Base-by-base conservation (phyloP, 2,113 vertebrate genomes). In the Tautogolabrus adspersus region DNA sequence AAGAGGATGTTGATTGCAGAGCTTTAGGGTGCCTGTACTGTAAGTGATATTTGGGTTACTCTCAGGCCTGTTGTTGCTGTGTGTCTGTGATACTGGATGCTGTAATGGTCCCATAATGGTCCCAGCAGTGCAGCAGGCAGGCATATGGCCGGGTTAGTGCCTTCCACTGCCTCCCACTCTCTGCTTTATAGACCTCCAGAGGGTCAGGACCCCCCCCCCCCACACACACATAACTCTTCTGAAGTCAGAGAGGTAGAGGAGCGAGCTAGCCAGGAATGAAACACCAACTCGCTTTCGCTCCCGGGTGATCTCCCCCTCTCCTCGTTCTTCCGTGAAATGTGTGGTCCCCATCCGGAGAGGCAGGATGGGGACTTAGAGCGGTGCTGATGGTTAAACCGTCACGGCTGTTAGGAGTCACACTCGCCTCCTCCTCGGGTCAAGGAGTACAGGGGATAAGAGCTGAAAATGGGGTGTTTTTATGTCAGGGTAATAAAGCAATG, bases 41-140 rank as follows among this genome's bases (percentile, higher is more conserved):
- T 83, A 88, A 91, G 80, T 64, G 87, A 88, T 93, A 90, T 94
- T 93, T 93, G 91, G 89, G 89, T 92, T 93, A 83, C 75, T 81
- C 83, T 37, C 21, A 37, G 80, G 86, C 56, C 60, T 83, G 82
- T 90, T 81, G 82, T 81, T 79, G 75, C 81, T 75, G 22, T 59
- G 55, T 82, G 79, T 81, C 68, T 67, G 62, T 79, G 66, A 74
- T 76, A 83, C 72, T 81, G 82, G 81, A 85, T 72, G 63, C 66
- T 44, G 82, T 89, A 88, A 89, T 88, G 87, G 88, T 87, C 92
- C 84, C 77, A 81, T 89, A 88, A 89, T 88, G 87, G 88, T 87
- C 92, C 84, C 77, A 81, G 81, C 75, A 85, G 88, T 76, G 88
- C 80, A 79, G 55, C 81, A 88, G 71, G 68, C 80, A 85, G 66